Percentiles rank a stretch among this genome's conserved stretches.
Conservation (phyloP, 2,888 invertebrate species). For the Dasypolia templi region DNA sequence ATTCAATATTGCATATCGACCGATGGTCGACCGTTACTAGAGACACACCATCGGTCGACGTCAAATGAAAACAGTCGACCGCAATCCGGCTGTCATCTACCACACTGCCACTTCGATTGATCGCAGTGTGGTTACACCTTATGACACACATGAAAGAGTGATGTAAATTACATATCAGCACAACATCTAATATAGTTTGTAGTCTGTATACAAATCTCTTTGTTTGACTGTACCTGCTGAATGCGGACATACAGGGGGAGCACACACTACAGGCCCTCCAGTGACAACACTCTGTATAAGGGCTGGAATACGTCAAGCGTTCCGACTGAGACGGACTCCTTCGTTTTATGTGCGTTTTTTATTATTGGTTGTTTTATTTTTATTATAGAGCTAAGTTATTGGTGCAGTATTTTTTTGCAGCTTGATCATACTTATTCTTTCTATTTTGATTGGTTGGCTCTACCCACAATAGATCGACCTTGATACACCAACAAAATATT, state of each 20-base stretch:
- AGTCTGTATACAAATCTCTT: neutral
- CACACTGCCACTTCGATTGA: neutral
- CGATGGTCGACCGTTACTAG: neutral
- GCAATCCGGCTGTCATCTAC: neutral
- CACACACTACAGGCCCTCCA: constrained; percentile 44
- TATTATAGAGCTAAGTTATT: neutral
- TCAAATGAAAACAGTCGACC: neutral
- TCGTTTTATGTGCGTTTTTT: constrained; percentile 30
- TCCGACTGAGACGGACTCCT: constrained; percentile 25
- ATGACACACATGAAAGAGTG: neutral
- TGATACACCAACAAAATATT: neutral
- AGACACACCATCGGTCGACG: neutral
- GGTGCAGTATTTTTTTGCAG: no score
- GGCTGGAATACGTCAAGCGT: constrained; percentile 39
- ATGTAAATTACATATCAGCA: neutral
- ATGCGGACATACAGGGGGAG: constrained; percentile 46
- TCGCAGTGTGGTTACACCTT: neutral
- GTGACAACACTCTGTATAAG: constrained; percentile 57
- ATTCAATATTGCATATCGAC: neutral
- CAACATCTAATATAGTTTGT: neutral
- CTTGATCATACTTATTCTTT: neutral
- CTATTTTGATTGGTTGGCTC: neutral
- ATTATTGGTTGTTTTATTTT: constrained; percentile 16
- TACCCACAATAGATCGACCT: neutral
- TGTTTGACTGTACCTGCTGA: constrained; percentile 17